phyloP scores from a whole-genome alignment of 2,113 vertebrate species.

The Mobula hypostoma region DNA sequence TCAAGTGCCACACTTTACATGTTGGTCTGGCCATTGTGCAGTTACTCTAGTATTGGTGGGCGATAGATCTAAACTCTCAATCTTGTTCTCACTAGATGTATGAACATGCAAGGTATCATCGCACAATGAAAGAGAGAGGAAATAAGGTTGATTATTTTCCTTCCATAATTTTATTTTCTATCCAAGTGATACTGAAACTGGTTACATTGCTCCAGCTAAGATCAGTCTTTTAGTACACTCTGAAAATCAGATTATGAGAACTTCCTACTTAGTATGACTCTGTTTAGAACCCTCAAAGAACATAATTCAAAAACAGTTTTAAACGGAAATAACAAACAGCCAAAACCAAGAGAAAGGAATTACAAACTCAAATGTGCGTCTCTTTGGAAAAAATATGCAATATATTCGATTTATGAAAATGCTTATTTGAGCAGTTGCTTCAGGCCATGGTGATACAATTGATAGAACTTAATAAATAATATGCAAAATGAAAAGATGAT shows the following conservation, averaged over 20 bases:
- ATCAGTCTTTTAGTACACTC: background rate
- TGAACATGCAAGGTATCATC: background rate
- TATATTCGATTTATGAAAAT: slow-evolving; percentile 25
- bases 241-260: background rate
- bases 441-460: slow-evolving; percentile 29
- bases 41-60: background rate
- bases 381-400: slow-evolving; percentile 26
- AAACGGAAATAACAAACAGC: slow-evolving; percentile 28
- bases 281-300: background rate
- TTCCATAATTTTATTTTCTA: background rate
- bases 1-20: background rate
- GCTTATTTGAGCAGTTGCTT: slow-evolving; percentile 34
- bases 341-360: slow-evolving; percentile 21
- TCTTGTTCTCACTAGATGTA: background rate
- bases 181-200: background rate
- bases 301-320: slow-evolving; percentile 8
- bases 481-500: slow-evolving; percentile 32
- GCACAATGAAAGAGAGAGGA: background rate
- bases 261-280: background rate
- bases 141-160: background rate
- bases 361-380: slow-evolving; percentile 23
- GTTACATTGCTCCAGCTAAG: background rate
- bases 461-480: slow-evolving; percentile 29
- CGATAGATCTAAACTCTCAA: background rate
- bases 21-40: background rate